Evolutionary conservation across 2,797 vertebrate genomes (phyloP).

Genomic region (Scleropages formosus): DNA sequence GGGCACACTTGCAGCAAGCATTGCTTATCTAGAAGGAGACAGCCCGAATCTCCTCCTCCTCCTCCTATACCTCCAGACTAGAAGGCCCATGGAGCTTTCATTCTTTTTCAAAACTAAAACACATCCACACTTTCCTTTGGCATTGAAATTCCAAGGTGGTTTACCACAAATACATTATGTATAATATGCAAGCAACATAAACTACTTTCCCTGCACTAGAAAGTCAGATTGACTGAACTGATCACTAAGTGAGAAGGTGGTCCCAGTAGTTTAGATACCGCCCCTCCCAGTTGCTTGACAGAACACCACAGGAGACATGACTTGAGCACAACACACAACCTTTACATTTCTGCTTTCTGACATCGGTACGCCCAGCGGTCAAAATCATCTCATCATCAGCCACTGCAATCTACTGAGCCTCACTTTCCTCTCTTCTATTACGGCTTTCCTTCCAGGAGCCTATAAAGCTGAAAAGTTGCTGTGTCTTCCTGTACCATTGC

Average conservation of each 20-base stretch:
- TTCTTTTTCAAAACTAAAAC: not conserved
- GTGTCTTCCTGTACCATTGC: not conserved
- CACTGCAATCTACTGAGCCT: constrained; percentile 24
- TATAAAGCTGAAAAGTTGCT: constrained; percentile 17
- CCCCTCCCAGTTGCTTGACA: not conserved
- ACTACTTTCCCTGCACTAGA: not conserved
- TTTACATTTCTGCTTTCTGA: not conserved
- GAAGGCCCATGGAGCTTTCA: not conserved
- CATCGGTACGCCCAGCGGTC: not conserved
- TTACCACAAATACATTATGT: not conserved
- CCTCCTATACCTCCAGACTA: too few species aligned
- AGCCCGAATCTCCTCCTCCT: constrained; percentile 52
- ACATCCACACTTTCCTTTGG: not conserved
- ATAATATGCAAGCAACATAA: not conserved
- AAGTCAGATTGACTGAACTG: not conserved
- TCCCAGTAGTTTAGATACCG: not conserved
- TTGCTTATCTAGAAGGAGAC: constrained; percentile 65
- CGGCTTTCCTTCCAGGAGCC: constrained; percentile 27
- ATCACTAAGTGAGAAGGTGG: not conserved
- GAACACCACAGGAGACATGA: not conserved
- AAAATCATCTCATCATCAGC: constrained; percentile 12
- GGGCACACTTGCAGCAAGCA: constrained; percentile 25
- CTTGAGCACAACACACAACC: not conserved
- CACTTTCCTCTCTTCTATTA: constrained; percentile 18
- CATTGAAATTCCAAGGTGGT: not conserved